Conservation (phyloP, 1,140 invertebrate genomes). For the Nasonia longicornis region DNA sequence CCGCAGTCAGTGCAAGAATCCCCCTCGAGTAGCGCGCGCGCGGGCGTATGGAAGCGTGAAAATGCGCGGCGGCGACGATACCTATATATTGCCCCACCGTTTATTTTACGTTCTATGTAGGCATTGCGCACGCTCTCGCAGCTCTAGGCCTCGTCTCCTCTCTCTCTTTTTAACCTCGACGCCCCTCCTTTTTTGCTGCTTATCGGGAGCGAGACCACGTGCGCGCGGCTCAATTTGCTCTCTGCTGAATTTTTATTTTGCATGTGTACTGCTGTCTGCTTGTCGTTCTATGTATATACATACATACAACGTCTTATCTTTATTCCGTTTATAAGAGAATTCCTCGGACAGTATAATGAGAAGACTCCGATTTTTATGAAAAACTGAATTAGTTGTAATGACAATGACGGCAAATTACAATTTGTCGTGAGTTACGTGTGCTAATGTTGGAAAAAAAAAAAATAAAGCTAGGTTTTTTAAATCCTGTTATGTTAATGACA, state of each 20-base stretch:
- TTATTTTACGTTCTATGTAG: not conserved
- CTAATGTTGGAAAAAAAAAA: not conserved
- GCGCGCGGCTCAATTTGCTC: not conserved
- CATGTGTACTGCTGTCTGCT: no score
- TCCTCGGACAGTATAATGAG: not conserved
- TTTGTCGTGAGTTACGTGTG: not conserved
- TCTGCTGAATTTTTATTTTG: not conserved
- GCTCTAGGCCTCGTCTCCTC: not conserved
- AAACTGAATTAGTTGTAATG: not conserved
- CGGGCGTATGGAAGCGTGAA: constrained; percentile 7
- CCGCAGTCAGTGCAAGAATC: not conserved
- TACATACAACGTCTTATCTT: not conserved
- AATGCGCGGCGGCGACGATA: constrained; percentile 4
- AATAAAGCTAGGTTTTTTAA: not conserved
- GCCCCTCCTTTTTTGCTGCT: not conserved
- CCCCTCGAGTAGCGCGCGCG: not conserved
- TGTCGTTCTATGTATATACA: not conserved
- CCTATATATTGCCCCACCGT: not conserved
- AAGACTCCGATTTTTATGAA: not conserved
- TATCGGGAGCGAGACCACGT: constrained; percentile 1
- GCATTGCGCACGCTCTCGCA: constrained; percentile 30
- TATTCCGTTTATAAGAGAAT: not conserved
- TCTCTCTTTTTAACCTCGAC: constrained; percentile 7
- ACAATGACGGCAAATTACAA: not conserved
- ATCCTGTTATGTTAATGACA: not conserved